Conservation (phyloP, 2,113 vertebrate genomes). For the Semicossyphus pulcher region DNA sequence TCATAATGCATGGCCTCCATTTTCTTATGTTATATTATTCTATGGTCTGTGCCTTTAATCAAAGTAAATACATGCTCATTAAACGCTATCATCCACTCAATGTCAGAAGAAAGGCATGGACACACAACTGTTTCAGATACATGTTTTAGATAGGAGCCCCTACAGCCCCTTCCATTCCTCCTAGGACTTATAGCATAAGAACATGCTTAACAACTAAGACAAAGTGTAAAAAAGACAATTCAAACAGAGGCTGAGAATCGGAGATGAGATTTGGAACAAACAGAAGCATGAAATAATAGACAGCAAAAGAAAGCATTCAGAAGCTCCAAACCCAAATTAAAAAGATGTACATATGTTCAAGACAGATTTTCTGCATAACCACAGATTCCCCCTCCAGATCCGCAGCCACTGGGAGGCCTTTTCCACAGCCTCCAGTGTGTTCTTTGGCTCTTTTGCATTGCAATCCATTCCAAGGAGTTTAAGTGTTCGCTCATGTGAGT, state of each 20-base stretch:
- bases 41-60: not conserved
- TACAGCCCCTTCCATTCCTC: not conserved
- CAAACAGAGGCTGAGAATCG: not conserved
- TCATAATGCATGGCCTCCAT: not conserved
- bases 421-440: too few species aligned
- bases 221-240: not conserved
- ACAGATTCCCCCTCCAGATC: too few species aligned
- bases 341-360: too few species aligned
- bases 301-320: too few species aligned
- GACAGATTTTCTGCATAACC: too few species aligned
- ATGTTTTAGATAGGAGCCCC: slow-evolving; percentile 30
- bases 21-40: not conserved
- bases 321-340: too few species aligned
- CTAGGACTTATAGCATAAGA: too few species aligned
- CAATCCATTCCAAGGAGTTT: too few species aligned
- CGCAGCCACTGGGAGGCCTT: too few species aligned
- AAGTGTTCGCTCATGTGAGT: too few species aligned
- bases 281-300: too few species aligned
- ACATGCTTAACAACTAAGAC: not conserved
- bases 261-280: not conserved
- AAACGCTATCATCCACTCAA: not conserved
- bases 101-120: not conserved
- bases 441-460: too few species aligned
- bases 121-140: not conserved
- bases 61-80: not conserved